phyloP scores from a whole-genome alignment of 2,113 vertebrate genomes.

The Nibea coibor region DNA sequence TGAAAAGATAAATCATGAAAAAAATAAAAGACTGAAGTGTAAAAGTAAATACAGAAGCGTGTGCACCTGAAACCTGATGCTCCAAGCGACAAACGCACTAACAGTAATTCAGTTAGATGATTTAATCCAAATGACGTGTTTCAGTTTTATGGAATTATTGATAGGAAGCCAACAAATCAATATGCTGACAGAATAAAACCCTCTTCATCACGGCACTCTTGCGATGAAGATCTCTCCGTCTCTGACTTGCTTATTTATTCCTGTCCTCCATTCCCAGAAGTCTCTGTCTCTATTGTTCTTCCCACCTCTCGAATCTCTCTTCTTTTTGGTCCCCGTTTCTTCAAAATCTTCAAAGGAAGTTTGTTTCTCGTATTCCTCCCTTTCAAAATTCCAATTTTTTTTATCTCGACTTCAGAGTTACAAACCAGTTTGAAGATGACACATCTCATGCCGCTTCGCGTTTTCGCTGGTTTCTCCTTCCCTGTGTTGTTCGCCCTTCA shows the following conservation, averaged over 20 bases:
- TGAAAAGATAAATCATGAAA: neutral
- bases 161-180: conserved; percentile 26
- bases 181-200: neutral
- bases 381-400: conserved; percentile 1
- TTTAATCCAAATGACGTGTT: conserved; percentile 5
- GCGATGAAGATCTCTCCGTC: neutral
- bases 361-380: conserved; percentile 11
- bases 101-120: neutral
- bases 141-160: conserved; percentile 33
- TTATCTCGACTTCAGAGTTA: neutral
- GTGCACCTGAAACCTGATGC: neutral
- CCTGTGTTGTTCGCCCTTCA: conserved; percentile 12
- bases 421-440: conserved; percentile 1
- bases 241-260: neutral
- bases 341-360: neutral
- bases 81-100: neutral
- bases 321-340: neutral
- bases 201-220: neutral
- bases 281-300: neutral
- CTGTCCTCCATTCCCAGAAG: conserved; percentile 14
- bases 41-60: neutral
- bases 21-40: too few species aligned
- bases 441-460: neutral
- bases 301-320: neutral
- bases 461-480: conserved; percentile 1